Evolutionary conservation across 37 sponge, comb jelly and placozoan genomes (phyloP).

Genomic region (Spongilla lacustris): DNA sequence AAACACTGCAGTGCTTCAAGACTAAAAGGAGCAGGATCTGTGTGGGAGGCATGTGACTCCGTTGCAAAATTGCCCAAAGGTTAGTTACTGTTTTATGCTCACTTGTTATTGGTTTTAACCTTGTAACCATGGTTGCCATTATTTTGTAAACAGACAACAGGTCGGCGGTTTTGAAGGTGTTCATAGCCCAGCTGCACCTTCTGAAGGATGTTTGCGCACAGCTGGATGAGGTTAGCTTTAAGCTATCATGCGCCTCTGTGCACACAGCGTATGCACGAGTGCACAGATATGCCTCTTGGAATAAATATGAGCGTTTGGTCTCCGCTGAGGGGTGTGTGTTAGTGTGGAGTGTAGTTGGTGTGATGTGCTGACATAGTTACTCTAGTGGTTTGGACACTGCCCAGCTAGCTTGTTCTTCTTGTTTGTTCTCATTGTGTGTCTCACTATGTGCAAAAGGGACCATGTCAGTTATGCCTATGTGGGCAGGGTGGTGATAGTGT

Average conservation of each 20-base stretch:
- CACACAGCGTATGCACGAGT: neutral
- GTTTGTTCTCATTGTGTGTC: too few relatives aligned
- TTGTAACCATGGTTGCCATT: neutral
- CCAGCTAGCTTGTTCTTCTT: too few relatives aligned
- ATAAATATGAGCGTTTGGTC: neutral
- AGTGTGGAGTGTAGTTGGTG: constrained; percentile 9
- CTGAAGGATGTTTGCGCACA: constrained; percentile 44
- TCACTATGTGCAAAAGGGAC: too few relatives aligned
- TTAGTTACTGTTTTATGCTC: neutral
- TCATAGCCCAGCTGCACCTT: constrained; percentile 47
- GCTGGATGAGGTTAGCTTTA: constrained; percentile 32
- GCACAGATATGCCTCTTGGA: neutral
- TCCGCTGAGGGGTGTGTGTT: neutral
- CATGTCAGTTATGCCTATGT: too few relatives aligned
- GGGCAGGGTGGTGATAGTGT: too few relatives aligned
- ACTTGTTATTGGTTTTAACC: too few relatives aligned
- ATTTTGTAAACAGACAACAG: constrained; percentile 29
- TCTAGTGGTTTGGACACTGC: neutral
- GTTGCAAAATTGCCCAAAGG: constrained; percentile 36
- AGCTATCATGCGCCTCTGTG: neutral
- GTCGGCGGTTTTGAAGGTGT: constrained; percentile 20
- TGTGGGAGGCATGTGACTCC: constrained; percentile 55
- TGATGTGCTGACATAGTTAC: neutral
- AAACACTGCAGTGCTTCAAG: neutral
- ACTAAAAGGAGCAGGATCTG: constrained; percentile 47